Percentiles rank a stretch among this genome's conserved stretches.
phyloP scores from a whole-genome alignment of 2,113 vertebrate genomes.

The Cinclus cinclus region DNA sequence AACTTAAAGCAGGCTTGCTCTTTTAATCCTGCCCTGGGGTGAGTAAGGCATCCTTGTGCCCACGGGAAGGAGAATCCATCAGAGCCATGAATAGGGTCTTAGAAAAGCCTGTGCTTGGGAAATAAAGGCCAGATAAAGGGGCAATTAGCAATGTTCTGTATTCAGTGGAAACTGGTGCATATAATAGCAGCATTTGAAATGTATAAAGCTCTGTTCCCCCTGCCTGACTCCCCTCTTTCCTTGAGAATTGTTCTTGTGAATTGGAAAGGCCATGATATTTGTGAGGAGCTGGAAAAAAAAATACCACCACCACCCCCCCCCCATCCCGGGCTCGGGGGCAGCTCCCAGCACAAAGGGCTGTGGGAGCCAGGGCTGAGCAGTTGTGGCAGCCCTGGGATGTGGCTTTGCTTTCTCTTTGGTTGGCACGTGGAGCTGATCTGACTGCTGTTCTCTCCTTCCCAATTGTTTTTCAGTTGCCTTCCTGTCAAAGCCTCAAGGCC shows the following conservation, averaged over 20 bases:
- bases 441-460: not conserved
- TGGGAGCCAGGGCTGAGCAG: not conserved
- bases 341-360: not conserved
- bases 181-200: conserved; percentile 41
- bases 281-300: not conserved
- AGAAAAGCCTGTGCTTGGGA: not conserved
- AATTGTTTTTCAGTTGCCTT: conserved; percentile 79
- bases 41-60: not conserved
- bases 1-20: not conserved
- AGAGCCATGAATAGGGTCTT: conserved; percentile 31
- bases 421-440: not conserved
- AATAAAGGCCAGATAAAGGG: conserved; percentile 40
- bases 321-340: not conserved
- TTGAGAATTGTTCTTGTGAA: conserved; percentile 30
- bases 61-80: not conserved
- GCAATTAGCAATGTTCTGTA: not conserved
- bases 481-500: conserved; percentile 86
- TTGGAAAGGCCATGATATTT: conserved; percentile 53
- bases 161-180: conserved; percentile 39
- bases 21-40: not conserved
- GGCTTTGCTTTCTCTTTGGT: not conserved
- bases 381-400: not conserved
- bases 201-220: not conserved
- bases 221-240: not conserved
- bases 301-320: no score